Evolutionary conservation across 2,113 vertebrate species (phyloP).

Genomic region (Bubo blakistoni): DNA sequence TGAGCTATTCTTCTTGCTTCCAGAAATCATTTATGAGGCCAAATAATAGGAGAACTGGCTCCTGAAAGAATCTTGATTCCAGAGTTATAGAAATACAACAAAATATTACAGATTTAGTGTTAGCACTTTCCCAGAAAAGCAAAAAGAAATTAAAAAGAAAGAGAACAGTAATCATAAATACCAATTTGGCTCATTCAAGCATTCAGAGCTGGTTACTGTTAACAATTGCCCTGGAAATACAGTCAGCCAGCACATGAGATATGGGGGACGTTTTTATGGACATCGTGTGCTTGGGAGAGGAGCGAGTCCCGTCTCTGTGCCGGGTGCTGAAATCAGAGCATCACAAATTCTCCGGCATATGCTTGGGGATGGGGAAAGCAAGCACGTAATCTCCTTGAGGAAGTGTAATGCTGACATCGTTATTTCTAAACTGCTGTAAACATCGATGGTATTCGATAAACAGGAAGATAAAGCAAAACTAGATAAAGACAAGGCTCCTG

Average conservation of each 20-base stretch:
- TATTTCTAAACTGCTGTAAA: not conserved
- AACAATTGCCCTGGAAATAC: not conserved
- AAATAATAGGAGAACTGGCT: constrained; percentile 2
- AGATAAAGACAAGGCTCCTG: not conserved
- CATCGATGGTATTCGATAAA: not conserved
- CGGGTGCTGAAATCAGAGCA: not conserved
- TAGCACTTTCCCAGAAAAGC: not conserved
- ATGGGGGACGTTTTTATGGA: not conserved
- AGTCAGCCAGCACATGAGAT: not conserved
- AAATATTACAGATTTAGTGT: not conserved
- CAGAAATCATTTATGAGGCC: not conserved
- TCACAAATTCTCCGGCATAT: not conserved
- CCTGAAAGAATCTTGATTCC: not conserved
- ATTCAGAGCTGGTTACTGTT: not conserved
- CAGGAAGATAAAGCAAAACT: not conserved
- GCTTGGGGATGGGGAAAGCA: not conserved
- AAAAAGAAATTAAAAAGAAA: not conserved
- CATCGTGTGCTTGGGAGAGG: not conserved
- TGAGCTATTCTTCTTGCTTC: not conserved
- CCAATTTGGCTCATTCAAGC: not conserved
- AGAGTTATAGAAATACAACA: not conserved
- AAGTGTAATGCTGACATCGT: not conserved
- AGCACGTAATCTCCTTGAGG: not conserved
- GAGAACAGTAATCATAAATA: not conserved
- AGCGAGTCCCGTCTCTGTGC: not conserved